Base-by-base conservation (phyloP, 2,797 vertebrate genomes). In the Lepilemur septentrionalis region DNA sequence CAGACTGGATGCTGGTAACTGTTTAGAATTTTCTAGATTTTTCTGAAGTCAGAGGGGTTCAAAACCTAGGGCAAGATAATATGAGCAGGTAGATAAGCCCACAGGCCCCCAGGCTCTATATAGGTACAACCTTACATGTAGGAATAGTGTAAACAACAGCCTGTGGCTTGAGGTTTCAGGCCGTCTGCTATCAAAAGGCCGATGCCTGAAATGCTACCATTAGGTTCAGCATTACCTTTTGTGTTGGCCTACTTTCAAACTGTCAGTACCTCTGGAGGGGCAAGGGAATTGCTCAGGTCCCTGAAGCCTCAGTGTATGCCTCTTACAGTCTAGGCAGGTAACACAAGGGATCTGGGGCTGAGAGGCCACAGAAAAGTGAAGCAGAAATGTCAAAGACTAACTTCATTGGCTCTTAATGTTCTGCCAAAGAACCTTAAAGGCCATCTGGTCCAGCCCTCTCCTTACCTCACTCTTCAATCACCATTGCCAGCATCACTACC, bases 11-110 rank as follows among this genome's bases (percentile, higher is more conserved):
- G 55, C 35, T 91, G 79, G 69, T 57, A 32, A 83, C 67, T 88
- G 35, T 94, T 94, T 94, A 72, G 63, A 41, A 89, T 73, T 84
- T 92, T 73, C 55, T 72, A 38, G 46, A 79, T 94, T 93, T 96
- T 92, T 73, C 63, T 67, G 28, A 92, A 84, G 55, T 65, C 61
- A 92, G 38, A 94, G 3, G 48, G n/a, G 32, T 70, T 55, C 38
- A 82, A 88, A 88, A 38, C 25, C 38, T 90, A 28, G 20, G 22
- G 63, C 4, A 70, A 70, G 28, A 55, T 92, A 63, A 80, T 72
- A 57, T 41, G 38, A 87, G 38, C 46, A 69, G 67, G 23, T 67
- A 63, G 46, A 63, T 72, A 90, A 79, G 38, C 32, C 43, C 23
- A 55, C 41, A 90, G 72, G 32, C 48, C 70, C 65, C 30, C 17